Percentiles rank a stretch among this genome's conserved stretches.
Conservation (phyloP, 2,113 vertebrate species). For the Nycticryphes semicollaris region DNA sequence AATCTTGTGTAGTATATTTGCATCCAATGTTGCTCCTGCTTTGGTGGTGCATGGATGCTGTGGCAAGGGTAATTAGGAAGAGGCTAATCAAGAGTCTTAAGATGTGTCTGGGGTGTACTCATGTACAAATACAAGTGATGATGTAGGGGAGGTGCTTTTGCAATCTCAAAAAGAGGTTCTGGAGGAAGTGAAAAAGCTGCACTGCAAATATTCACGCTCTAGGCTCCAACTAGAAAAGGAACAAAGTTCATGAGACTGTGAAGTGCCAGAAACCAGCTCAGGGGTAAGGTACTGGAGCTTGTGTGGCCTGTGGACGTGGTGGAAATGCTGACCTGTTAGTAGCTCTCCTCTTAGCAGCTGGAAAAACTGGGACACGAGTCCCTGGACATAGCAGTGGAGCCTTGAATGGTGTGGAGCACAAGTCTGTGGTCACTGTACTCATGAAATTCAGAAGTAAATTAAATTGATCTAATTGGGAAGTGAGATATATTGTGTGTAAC, state of each 20-base stretch:
- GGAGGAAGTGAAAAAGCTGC: neutral
- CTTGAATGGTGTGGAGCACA: neutral
- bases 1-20: neutral
- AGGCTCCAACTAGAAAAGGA: neutral
- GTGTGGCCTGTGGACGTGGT: neutral
- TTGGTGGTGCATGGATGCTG: neutral
- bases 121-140: neutral
- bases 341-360: neutral
- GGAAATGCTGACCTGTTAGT: neutral
- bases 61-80: slow-evolving; percentile 3
- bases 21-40: neutral
- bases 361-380: neutral
- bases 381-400: neutral
- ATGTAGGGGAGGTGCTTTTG: neutral
- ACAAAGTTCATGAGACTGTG: neutral
- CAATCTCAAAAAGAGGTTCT: neutral
- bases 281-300: neutral
- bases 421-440: neutral
- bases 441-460: neutral
- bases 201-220: neutral
- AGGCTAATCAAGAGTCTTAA: neutral
- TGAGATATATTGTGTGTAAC: neutral
- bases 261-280: neutral
- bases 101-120: neutral
- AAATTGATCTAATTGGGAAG: neutral